phyloP scores from a whole-genome alignment of 2,888 invertebrate species.

The Homarus gammarus region DNA sequence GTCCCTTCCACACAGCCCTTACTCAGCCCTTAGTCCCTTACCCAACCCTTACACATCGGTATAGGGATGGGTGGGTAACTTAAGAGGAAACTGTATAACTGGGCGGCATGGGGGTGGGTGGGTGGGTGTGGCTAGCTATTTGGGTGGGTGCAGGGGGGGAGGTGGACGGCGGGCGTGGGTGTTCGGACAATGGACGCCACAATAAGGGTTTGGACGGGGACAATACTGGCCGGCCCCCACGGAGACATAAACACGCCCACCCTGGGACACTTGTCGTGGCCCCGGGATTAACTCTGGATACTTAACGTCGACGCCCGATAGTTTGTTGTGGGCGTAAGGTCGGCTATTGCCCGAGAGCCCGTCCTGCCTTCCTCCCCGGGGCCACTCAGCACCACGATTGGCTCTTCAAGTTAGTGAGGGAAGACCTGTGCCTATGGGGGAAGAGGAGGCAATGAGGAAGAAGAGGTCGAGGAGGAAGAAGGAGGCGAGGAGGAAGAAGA shows the following conservation, averaged over 20 bases:
- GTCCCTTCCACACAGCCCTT: too few species aligned
- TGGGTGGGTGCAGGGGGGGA: too few species aligned
- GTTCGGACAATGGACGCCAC: slow-evolving; percentile 18
- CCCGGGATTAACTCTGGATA: slow-evolving; percentile 64
- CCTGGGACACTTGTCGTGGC: slow-evolving; percentile 61
- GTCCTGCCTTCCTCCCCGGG: not conserved
- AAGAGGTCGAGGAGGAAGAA: too few species aligned
- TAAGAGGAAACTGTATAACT: too few species aligned
- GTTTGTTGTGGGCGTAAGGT: slow-evolving; percentile 54
- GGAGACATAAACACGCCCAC: slow-evolving; percentile 59
- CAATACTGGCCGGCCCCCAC: slow-evolving; percentile 46
- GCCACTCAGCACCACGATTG: slow-evolving; percentile 26
- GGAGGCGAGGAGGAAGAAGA: too few species aligned
- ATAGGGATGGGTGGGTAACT: too few species aligned
- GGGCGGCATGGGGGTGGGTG: too few species aligned
- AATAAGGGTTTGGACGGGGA: slow-evolving; percentile 41
- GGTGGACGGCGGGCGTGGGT: not conserved
- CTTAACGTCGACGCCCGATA: slow-evolving; percentile 64
- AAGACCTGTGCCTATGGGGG: not conserved
- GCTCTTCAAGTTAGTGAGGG: slow-evolving; percentile 27
- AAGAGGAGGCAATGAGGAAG: too few species aligned
- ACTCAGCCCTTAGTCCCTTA: too few species aligned
- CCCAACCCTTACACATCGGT: too few species aligned
- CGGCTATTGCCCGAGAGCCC: slow-evolving; percentile 29
- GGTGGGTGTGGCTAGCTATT: too few species aligned